phyloP scores from a whole-genome alignment of 1,140 invertebrate genomes.

The Heliconius melpomene region DNA sequence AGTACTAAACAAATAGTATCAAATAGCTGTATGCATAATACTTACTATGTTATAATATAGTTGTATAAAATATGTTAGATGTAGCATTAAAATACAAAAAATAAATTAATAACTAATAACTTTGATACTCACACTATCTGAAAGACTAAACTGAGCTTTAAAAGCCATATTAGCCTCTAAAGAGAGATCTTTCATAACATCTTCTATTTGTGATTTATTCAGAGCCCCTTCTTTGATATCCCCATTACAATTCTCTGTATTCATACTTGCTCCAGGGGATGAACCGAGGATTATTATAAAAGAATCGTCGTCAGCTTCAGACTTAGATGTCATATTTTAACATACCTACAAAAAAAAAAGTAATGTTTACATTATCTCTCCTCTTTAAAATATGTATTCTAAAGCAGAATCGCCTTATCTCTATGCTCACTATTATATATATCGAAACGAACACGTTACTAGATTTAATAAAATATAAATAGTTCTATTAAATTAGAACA shows the following conservation, averaged over 20 bases:
- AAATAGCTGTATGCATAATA: no score
- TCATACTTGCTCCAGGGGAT: slow-evolving; percentile 66
- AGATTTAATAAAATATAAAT: slow-evolving; percentile 16
- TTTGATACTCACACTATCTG: slow-evolving; percentile 57
- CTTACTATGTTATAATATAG: no score
- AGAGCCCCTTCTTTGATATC: slow-evolving; percentile 42
- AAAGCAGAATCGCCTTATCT: neutral
- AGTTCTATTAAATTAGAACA: slow-evolving; percentile 11
- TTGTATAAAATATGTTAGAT: no score
- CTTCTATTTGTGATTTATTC: slow-evolving; percentile 58
- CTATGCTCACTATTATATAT: neutral
- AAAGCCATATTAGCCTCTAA: slow-evolving; percentile 60
- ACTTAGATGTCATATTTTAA: slow-evolving; percentile 53
- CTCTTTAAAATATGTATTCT: no score
- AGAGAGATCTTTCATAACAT: slow-evolving; percentile 66
- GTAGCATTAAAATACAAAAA: no score
- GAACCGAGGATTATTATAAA: slow-evolving; percentile 71
- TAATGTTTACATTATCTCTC: neutral
- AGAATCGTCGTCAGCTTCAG: slow-evolving; percentile 69
- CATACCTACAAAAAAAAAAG: slow-evolving; percentile 26
- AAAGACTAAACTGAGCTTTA: slow-evolving; percentile 62
- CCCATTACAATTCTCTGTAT: slow-evolving; percentile 53
- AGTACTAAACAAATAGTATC: no score
- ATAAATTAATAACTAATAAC: no score
- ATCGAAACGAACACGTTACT: neutral